These are phyloP conservation scores for Ormyrus pomaceus DNA, from an alignment of 2,888 invertebrate genomes.

Conservation along the genomic window DNA sequence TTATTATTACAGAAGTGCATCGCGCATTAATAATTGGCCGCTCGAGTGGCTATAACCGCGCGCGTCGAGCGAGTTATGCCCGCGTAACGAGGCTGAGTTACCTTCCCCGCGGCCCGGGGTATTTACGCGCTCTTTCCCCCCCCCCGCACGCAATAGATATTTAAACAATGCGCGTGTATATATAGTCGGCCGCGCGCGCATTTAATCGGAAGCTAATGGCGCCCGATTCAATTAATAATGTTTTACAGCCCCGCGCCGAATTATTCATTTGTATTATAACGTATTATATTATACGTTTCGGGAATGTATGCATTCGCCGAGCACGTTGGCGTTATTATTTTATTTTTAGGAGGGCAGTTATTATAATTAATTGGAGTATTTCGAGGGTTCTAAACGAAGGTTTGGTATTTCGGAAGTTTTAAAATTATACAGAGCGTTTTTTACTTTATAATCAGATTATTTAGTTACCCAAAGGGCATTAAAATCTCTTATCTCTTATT, in stretches of 20 bases:
- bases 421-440: no score
- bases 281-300: no score
- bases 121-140: conserved; percentile 34
- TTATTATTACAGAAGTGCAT: conserved; percentile 41
- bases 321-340: not conserved
- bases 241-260: conserved; percentile 16
- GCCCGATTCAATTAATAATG: conserved; percentile 43
- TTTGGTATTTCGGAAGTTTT: no score
- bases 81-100: no score
- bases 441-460: no score
- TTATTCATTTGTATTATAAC: conserved; percentile 20
- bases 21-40: conserved; percentile 43
- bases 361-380: not conserved
- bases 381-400: not conserved
- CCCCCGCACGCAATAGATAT: conserved; percentile 30
- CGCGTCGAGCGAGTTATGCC: conserved; percentile 21
- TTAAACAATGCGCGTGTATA: conserved; percentile 34
- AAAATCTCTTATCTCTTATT: no score
- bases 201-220: conserved; percentile 44
- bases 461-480: no score
- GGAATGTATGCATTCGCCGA: no score
- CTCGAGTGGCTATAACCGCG: conserved; percentile 54
- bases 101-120: not conserved
- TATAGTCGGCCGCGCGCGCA: not conserved
- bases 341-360: not conserved